Evolutionary conservation across 1,140 invertebrate species (phyloP), one percentile per base, ranked within the genome.

Genomic region (Polypedilum vanderplanki): DNA sequence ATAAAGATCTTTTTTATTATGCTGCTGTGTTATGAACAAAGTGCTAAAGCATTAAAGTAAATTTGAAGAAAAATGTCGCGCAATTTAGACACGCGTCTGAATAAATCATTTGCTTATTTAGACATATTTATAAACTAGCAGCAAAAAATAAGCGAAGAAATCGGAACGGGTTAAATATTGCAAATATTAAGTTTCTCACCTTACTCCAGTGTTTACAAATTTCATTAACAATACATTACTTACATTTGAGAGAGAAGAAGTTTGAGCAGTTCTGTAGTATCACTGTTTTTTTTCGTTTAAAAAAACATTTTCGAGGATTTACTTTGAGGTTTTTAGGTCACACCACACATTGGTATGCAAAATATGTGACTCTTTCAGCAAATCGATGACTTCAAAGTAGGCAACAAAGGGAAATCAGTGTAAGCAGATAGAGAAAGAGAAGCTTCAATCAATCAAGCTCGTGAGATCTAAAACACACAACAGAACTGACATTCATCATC

Each of bases 211-310:
- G 65, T 70, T 70, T 70, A 18, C 65, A 1, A 70, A 70, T 20
- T 70, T 70, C 17, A 70, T 70, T 70, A 70, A 70, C 65, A 70
- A 57, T n/a, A 57, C 12, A 57, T 57, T 57, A 12, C 46, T 57
- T n/a, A 57, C 15, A n/a, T n/a, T 57, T 57, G 46, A 1, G 46
- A 1, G 24, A 33, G 5, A 33, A 33, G 5, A 5, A 12, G n/a
- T 57, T 4, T 57, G 12, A 57, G 46, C n/a, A 12, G 46, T 57
- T 57, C 46, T 57, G 46, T 57, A 3, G 46, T 57, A 12, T 57
- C 46, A 1, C 12, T 57, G 12, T 57, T 15, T 57, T n/a, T 33
- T 33, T 33, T 33, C 24, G 24, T 33, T 33, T 33, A 33, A 33
- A 33, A 33, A 33, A 33, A 33, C 24, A 33, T 33, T 57, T 57